A percentile compares a stretch with the other conserved stretches of the same genome.
phyloP scores from a whole-genome alignment of 2,888 invertebrate species.

The Dolomedes plantarius region DNA sequence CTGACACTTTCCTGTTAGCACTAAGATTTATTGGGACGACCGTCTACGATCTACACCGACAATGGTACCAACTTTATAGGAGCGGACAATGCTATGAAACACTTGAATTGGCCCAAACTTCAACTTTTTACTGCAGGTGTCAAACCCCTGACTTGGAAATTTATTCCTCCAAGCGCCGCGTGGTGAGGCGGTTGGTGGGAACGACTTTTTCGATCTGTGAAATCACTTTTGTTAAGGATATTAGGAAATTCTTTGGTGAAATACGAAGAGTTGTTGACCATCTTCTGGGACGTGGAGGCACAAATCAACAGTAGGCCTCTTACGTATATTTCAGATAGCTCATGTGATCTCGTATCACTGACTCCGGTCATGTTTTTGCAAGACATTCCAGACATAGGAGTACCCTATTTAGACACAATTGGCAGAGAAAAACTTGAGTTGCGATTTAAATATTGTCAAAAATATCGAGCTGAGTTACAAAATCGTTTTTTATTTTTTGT shows the following conservation, averaged over 20 bases:
- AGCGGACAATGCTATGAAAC: neutral
- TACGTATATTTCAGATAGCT: neutral
- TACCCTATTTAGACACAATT: too few species aligned
- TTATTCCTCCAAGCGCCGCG: neutral
- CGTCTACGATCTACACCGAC: neutral
- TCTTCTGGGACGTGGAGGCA: neutral
- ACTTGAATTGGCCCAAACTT: neutral
- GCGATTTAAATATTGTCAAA: too few species aligned
- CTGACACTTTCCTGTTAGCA: too few species aligned
- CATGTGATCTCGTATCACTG: neutral
- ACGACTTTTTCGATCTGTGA: too few species aligned
- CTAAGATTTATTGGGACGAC: too few species aligned
- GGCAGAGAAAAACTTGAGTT: too few species aligned
- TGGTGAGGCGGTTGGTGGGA: neutral
- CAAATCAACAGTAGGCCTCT: neutral
- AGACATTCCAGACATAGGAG: too few species aligned
- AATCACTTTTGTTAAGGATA: neutral
- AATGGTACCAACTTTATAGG: neutral
- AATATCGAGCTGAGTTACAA: too few species aligned
- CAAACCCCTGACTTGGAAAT: neutral
- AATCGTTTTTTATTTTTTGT: too few species aligned
- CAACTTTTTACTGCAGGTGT: too few species aligned
- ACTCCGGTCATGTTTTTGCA: neutral
- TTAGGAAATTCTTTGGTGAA: neutral
- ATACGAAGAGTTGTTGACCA: neutral